phyloP scores from a whole-genome alignment of 2,797 vertebrate genomes.

The Eutrigla gurnardus region DNA sequence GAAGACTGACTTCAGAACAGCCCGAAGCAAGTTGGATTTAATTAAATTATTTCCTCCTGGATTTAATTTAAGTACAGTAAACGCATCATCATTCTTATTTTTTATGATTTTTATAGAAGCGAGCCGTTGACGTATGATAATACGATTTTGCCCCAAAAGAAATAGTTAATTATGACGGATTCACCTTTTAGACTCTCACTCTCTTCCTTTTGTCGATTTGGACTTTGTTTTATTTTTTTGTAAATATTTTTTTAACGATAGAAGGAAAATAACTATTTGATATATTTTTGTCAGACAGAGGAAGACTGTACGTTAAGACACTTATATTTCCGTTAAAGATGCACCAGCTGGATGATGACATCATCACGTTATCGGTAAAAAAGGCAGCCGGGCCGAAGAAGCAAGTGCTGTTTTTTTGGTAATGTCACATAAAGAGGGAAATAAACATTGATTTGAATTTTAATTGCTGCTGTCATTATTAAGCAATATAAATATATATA shows the following conservation, averaged over 20 bases:
- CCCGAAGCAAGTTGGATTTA: slow-evolving; percentile 1
- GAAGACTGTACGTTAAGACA: slow-evolving; percentile 31
- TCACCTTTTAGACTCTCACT: slow-evolving; percentile 12
- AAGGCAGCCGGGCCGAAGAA: slow-evolving; percentile 34
- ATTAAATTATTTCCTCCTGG: neutral
- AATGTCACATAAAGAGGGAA: slow-evolving; percentile 23
- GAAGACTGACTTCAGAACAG: neutral
- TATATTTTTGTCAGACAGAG: slow-evolving; percentile 73
- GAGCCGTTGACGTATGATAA: neutral
- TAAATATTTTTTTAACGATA: slow-evolving; percentile 72
- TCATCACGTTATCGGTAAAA: slow-evolving; percentile 11
- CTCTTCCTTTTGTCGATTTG: slow-evolving; percentile 37
- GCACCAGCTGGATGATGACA: slow-evolving; percentile 28
- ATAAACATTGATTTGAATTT: slow-evolving; percentile 47
- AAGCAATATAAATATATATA: too few species aligned
- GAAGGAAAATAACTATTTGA: slow-evolving; percentile 50
- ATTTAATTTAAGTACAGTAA: neutral
- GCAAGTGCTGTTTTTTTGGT: neutral
- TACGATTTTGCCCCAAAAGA: neutral
- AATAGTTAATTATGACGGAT: neutral
- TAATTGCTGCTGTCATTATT: neutral
- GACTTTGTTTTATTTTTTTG: slow-evolving; percentile 68
- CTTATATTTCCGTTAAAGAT: slow-evolving; percentile 18
- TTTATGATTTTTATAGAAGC: neutral
- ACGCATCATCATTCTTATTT: neutral